These are phyloP conservation scores for Kryphioiulus occultus DNA, from an alignment of 2,888 invertebrate species.

Conservation along the genomic window DNA sequence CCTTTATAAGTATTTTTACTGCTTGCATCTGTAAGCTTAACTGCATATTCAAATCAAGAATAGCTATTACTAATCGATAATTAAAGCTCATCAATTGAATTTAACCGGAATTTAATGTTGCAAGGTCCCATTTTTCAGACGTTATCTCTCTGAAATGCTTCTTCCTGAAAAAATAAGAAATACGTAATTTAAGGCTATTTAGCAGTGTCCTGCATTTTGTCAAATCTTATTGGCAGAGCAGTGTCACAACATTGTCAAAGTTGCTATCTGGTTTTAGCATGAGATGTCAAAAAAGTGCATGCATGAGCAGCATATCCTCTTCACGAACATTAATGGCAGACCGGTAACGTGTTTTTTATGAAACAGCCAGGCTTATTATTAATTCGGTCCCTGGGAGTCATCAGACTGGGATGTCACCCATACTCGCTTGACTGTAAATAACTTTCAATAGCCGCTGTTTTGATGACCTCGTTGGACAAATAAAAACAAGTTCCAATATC, in stretches of 20 bases:
- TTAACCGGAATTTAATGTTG: too few relatives aligned
- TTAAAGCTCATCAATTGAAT: too few relatives aligned
- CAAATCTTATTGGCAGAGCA: neutral
- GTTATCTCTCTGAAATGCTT: too few relatives aligned
- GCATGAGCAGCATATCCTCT: conserved; percentile 26
- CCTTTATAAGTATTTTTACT: too few relatives aligned
- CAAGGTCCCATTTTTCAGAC: too few relatives aligned
- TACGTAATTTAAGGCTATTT: too few relatives aligned
- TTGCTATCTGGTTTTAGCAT: neutral
- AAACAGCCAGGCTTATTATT: neutral
- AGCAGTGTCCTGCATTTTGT: neutral
- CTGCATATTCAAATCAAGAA: too few relatives aligned
- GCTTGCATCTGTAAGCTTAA: too few relatives aligned
- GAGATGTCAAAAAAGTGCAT: conserved; percentile 9
- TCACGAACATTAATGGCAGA: neutral
- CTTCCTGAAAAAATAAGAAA: too few relatives aligned
- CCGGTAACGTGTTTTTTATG: conserved; percentile 22
- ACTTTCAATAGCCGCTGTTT: conserved; percentile 39
- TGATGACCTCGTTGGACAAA: conserved; percentile 47
- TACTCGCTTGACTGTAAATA: conserved; percentile 28
- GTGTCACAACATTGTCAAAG: neutral
- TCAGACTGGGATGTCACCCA: conserved; percentile 42
- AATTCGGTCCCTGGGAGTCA: conserved; percentile 27
- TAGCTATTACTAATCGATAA: too few relatives aligned
- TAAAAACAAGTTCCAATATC: conserved; percentile 16